Percentiles rank a stretch among this genome's conserved stretches.
These are phyloP conservation scores for Aphelinus atriplicis DNA, from an alignment of 1,140 invertebrate genomes.

Conservation along the genomic window DNA sequence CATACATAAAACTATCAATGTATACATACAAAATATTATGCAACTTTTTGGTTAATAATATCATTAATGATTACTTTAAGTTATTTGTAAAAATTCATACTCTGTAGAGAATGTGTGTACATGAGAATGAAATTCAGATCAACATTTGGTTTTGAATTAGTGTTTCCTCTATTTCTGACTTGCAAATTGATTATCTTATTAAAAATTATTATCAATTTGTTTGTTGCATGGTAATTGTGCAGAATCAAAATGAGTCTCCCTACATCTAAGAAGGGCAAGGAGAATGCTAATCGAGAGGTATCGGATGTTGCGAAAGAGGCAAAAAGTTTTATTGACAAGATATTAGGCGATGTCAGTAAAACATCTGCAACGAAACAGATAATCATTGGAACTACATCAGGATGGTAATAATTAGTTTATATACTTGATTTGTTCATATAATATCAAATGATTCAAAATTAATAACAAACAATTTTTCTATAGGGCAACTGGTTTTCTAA, in stretches of 20 bases:
- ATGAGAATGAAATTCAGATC: too few species aligned
- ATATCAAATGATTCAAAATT: too few species aligned
- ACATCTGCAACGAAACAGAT: constrained; percentile 88
- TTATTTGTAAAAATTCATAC: too few species aligned
- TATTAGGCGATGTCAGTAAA: constrained; percentile 82
- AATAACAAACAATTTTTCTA: constrained; percentile 29
- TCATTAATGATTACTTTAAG: not conserved
- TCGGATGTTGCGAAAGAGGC: constrained; percentile 71
- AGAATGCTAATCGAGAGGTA: constrained; percentile 60
- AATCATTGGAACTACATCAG: constrained; percentile 83
- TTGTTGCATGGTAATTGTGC: constrained; percentile 23
- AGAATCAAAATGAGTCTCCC: constrained; percentile 58
- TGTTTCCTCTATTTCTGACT: too few species aligned
- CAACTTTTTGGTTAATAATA: not conserved
- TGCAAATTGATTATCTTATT: too few species aligned
- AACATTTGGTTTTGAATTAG: too few species aligned
- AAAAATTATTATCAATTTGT: not conserved
- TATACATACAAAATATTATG: constrained; percentile 1
- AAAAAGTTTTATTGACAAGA: constrained; percentile 76
- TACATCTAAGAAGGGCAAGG: constrained; percentile 53
- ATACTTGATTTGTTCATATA: not conserved
- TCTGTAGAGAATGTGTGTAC: too few species aligned
- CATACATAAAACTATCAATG: constrained; percentile 4
- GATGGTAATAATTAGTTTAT: constrained; percentile 75
- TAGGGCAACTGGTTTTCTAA: constrained; percentile 89